These are phyloP conservation scores for Crossaster papposus DNA, from an alignment of 53 echinoderm and acorn worm species.

Conservation along the genomic window DNA sequence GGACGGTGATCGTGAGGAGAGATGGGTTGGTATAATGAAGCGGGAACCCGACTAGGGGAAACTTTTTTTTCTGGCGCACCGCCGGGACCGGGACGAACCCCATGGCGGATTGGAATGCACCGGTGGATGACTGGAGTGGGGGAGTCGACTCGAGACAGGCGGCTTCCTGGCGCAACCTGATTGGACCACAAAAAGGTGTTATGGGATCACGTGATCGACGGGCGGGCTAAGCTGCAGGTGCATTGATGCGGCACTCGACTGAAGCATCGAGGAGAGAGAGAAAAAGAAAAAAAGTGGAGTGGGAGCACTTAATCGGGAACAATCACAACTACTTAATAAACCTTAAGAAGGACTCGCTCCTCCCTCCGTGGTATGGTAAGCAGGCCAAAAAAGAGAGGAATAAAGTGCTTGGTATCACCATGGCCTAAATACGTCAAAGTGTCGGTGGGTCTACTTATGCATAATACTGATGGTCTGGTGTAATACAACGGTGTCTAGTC, in stretches of 20 bases:
- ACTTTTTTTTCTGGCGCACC: background rate
- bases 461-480: background rate
- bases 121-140: background rate
- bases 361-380: constrained; percentile 5
- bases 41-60: background rate
- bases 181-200: constrained; percentile 43
- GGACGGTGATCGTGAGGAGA: background rate
- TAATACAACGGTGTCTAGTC: background rate
- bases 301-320: constrained; percentile 35
- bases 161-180: constrained; percentile 3
- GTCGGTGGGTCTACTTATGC: background rate
- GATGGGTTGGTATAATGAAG: background rate
- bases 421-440: constrained; percentile 57
- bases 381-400: background rate
- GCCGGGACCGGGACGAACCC: constrained; percentile 16
- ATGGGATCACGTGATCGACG: constrained; percentile 36
- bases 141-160: background rate
- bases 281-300: background rate
- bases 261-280: background rate
- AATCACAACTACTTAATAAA: constrained; percentile 50
- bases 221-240: constrained; percentile 27
- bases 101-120: constrained; percentile 7
- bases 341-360: constrained; percentile 12
- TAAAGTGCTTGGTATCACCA: background rate
- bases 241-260: background rate